These are phyloP conservation scores for Nicator chloris DNA, from an alignment of 2,113 vertebrate species.

Conservation along the genomic window DNA sequence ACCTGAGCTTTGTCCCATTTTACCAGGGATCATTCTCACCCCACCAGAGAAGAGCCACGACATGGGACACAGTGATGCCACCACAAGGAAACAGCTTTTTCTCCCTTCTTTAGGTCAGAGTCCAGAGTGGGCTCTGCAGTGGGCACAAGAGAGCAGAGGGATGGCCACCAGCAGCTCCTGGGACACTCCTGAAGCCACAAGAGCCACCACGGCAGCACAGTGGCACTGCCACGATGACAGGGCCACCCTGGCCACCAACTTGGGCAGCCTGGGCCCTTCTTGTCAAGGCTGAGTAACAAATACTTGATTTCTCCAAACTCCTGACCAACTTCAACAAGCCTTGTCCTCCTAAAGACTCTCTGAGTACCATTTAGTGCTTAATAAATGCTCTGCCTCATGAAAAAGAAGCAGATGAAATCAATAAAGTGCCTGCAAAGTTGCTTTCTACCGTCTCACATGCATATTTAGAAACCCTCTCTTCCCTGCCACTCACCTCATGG, in stretches of 20 bases:
- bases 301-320: background rate
- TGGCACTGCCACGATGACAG: rapidly evolving
- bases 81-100: background rate
- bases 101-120: background rate
- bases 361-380: background rate
- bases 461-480: conserved; percentile 70
- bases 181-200: background rate
- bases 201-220: background rate
- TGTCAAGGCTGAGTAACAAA: background rate
- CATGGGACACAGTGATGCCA: rapidly evolving
- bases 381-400: background rate
- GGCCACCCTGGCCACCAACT: background rate
- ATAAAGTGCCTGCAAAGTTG: conserved; percentile 31
- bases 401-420: conserved; percentile 36
- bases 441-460: conserved; percentile 57
- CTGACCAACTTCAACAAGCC: background rate
- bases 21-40: background rate
- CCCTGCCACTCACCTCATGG: conserved; percentile 60
- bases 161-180: background rate
- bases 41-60: background rate
- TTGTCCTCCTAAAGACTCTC: background rate
- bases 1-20: background rate
- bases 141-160: background rate
- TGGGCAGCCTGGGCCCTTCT: background rate
- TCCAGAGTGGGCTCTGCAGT: background rate